These are phyloP conservation scores for Cathartes aura DNA, from an alignment of 2,113 vertebrate species.

Conservation along the genomic window DNA sequence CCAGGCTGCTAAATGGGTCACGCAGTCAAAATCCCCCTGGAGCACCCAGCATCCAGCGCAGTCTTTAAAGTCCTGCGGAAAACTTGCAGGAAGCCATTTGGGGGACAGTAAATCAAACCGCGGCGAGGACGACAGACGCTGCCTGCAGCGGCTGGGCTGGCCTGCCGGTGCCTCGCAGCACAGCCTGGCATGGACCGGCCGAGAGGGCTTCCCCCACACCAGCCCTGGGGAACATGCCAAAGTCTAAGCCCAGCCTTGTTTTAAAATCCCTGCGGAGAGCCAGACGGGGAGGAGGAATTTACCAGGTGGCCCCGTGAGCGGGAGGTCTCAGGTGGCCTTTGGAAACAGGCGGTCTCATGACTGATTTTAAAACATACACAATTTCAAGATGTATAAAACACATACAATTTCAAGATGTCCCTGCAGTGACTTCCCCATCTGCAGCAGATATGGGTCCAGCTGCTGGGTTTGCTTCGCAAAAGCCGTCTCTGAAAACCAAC, in stretches of 20 bases:
- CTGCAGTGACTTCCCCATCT: background rate
- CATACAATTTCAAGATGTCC: background rate
- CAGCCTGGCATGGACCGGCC: accelerated
- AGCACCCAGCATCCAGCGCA: background rate
- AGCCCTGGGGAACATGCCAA: background rate
- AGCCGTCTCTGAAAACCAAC: background rate
- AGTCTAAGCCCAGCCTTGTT: background rate
- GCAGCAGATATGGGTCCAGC: background rate
- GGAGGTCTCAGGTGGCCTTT: background rate
- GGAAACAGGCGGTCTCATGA: background rate
- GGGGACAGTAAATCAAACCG: background rate
- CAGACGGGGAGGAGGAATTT: background rate
- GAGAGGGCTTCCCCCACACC: background rate
- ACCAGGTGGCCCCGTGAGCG: background rate
- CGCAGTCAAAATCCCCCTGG: background rate
- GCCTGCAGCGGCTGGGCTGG: background rate
- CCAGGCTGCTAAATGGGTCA: constrained; percentile 37
- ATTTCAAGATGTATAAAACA: background rate
- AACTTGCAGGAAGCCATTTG: background rate
- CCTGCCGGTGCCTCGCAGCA: background rate
- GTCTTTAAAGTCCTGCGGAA: background rate
- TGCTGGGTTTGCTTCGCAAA: background rate
- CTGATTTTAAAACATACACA: background rate
- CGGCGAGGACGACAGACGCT: background rate
- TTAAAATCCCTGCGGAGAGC: background rate